Conservation (phyloP, 2,888 invertebrate genomes). For the Anoncus sp. region DNA sequence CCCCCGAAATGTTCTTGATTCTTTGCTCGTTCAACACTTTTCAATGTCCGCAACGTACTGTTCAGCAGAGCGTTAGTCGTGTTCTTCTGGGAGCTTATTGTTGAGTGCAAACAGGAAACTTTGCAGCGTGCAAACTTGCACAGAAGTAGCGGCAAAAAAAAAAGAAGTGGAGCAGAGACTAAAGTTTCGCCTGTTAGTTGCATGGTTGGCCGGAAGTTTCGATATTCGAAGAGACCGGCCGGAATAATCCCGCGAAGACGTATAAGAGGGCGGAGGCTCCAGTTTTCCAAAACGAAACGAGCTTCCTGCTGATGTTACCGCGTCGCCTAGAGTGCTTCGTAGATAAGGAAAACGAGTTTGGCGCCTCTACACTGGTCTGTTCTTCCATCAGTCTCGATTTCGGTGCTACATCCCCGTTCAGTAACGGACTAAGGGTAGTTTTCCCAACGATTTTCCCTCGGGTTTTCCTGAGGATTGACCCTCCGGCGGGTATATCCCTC, state of each 20-base stretch:
- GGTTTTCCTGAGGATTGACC: slow-evolving; percentile 44
- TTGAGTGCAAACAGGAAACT: slow-evolving; percentile 53
- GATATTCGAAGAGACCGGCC: slow-evolving; percentile 58
- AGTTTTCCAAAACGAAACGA: slow-evolving; percentile 32
- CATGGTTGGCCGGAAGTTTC: slow-evolving; percentile 47
- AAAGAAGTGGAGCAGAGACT: slow-evolving; percentile 11
- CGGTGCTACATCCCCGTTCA: slow-evolving; percentile 26
- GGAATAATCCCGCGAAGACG: slow-evolving; percentile 46
- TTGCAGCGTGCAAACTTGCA: slow-evolving; percentile 44
- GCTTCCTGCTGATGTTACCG: slow-evolving; percentile 19
- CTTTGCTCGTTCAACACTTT: slow-evolving; percentile 31
- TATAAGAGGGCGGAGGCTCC: background rate
- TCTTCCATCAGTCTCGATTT: slow-evolving; percentile 61
- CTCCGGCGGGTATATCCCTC: slow-evolving; percentile 31
- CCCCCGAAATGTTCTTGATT: slow-evolving; percentile 21
- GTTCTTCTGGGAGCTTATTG: slow-evolving; percentile 44
- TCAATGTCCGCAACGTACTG: slow-evolving; percentile 2
- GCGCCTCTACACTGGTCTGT: slow-evolving; percentile 23
- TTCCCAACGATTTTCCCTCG: slow-evolving; percentile 18
- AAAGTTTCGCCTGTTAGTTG: slow-evolving; percentile 35
- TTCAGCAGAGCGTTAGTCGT: slow-evolving; percentile 5
- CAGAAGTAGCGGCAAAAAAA: background rate
- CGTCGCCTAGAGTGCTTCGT: slow-evolving; percentile 5
- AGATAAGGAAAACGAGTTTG: slow-evolving; percentile 57
- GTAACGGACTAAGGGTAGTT: slow-evolving; percentile 13